Base-by-base conservation (phyloP, 1,140 invertebrate species). In the Scaptomyza hsui region DNA sequence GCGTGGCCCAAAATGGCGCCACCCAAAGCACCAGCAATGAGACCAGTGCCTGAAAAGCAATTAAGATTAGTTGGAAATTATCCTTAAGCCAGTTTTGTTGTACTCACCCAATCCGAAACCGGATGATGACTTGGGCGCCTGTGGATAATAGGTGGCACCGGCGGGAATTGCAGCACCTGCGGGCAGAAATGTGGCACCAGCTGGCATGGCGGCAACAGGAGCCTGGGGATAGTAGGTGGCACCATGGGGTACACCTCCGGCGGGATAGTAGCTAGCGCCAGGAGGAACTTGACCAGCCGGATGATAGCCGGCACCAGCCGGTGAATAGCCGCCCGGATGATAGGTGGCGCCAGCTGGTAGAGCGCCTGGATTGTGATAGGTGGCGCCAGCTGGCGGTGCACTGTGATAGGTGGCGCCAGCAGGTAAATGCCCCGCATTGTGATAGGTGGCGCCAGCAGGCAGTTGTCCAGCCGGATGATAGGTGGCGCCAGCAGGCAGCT, bases 1-100 rank as follows among this genome's bases (percentile, higher is more conserved):
- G 55, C 90, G 48, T 91, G 88, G 10, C 88, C 88, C 32, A 91
- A 52, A 19, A 91, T 57, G 12, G 88, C 90, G 26, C 90, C 90
- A 21, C 88, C 90, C 35, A 91, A 15, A 12, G 78, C 90, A 19
- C 90, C 90, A 59, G 83, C 90, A 55, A 80, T 61, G 4, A 91
- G 75, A 42, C 90, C 90, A 49, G 88, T 89, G 13, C 89, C 89
- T 91, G 39, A 0, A 48, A 19, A 24, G 6, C 21, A 3, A 16
- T 37, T 0, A 10, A n/a, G 29, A 6, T 1, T 41, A 10, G 44
- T 32, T 9, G 16, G 10, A 6, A 7, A 9, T 29, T 1, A 18
- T 4, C 2, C 16, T 4, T 3, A 1, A 18, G 26, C 21, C 3
- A 24, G 37, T 4, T 21, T 21, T 4, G n/a, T n/a, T 21, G 1